phyloP scores from a whole-genome alignment of 1,140 invertebrate species.

The Elysia chlorotica region DNA sequence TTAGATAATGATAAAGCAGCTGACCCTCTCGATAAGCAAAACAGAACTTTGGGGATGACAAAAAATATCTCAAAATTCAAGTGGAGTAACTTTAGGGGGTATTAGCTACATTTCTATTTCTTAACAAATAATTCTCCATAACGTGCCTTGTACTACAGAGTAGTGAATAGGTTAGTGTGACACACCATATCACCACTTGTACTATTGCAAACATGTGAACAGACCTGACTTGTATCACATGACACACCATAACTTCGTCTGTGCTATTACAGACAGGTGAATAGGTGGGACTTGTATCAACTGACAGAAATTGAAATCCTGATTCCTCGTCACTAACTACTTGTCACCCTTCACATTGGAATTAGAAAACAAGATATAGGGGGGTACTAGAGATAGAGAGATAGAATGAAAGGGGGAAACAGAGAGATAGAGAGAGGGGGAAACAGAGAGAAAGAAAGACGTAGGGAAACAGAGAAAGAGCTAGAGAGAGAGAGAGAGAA shows the following conservation, averaged over 20 bases:
- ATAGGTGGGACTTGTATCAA: background rate
- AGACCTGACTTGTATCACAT: too few relatives aligned
- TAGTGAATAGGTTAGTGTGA: background rate
- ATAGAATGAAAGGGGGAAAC: background rate
- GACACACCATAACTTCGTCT: too few relatives aligned
- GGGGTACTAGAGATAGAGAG: background rate
- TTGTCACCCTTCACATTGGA: background rate
- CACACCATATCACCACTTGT: background rate
- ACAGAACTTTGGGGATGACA: background rate
- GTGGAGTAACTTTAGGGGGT: background rate
- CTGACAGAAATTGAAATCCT: background rate
- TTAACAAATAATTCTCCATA: background rate
- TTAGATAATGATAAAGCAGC: background rate
- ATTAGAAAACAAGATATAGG: background rate
- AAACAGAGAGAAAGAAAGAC: background rate
- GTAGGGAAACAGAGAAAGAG: constrained; percentile 5
- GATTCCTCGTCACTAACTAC: background rate
- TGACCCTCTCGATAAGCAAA: background rate
- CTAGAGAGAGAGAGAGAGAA: constrained; percentile 20
- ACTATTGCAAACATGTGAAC: background rate
- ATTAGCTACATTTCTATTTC: background rate
- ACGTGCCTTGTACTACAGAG: background rate
- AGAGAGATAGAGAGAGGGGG: background rate
- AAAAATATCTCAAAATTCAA: background rate
- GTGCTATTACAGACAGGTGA: background rate